A percentile compares a stretch with the other conserved stretches of the same genome.
Conservation (phyloP, 2,888 invertebrate species). For the Ctena decussata region DNA sequence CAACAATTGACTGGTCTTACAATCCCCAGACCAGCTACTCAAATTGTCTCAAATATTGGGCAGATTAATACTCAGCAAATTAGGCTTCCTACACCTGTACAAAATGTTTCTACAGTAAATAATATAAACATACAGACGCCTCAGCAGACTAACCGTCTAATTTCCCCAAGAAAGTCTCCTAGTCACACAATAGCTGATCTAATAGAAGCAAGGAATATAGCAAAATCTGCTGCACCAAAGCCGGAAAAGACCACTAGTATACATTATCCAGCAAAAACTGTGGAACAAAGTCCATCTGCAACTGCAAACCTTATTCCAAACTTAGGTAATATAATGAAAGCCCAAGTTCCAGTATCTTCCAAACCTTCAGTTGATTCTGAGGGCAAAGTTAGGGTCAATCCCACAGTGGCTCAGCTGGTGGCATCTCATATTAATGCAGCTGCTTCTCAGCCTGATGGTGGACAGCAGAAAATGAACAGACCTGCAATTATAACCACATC, state of each 20-base stretch:
- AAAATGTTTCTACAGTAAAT: constrained; percentile 7
- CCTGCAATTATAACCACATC: constrained; percentile 22
- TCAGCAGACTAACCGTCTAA: not conserved
- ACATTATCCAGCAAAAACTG: not conserved
- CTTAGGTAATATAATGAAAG: constrained; percentile 59
- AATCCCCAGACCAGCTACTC: not conserved
- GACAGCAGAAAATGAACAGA: not conserved
- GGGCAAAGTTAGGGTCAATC: constrained; percentile 56
- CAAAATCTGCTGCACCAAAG: constrained; percentile 27
- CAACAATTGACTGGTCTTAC: constrained; percentile 1
- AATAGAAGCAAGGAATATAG: constrained; percentile 53
- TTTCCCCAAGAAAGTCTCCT: constrained; percentile 26
- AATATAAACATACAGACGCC: not conserved
- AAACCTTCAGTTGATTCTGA: constrained; percentile 44
- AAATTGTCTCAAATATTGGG: constrained; percentile 9
- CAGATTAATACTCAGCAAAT: constrained; percentile 8
- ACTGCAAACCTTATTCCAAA: not conserved
- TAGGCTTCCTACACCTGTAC: constrained; percentile 34
- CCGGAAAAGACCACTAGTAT: not conserved
- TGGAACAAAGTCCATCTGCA: not conserved
- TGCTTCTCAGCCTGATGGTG: constrained; percentile 18
- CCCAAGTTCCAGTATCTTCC: constrained; percentile 45
- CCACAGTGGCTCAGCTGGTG: constrained; percentile 56
- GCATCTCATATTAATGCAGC: constrained; percentile 56
- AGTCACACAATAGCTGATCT: constrained; percentile 62